Percentiles rank a stretch among this genome's conserved stretches.
Conservation (phyloP, 1,140 invertebrate species). For the Leptinotarsa undecemlineata region DNA sequence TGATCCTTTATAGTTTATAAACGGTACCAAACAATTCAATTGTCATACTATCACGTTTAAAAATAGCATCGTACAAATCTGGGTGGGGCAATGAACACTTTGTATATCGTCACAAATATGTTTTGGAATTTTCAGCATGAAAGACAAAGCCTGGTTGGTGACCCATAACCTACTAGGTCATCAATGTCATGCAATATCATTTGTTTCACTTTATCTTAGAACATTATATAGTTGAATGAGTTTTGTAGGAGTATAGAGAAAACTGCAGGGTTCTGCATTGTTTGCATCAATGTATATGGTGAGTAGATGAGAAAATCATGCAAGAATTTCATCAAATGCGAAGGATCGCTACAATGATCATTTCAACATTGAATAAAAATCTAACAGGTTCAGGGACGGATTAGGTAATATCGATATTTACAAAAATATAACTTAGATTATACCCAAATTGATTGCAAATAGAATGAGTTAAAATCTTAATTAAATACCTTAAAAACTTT, state of each 20-base stretch:
- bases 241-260: background rate
- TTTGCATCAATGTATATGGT: background rate
- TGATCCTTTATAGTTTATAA: no score
- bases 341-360: no score
- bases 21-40: no score
- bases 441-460: no score
- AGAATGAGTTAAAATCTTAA: no score
- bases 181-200: background rate
- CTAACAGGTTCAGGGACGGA: no score
- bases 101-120: background rate
- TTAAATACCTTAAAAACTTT: no score
- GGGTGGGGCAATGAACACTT: background rate
- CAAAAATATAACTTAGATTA: no score
- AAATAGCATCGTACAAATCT: background rate
- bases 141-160: slow-evolving; percentile 12
- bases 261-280: background rate
- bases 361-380: no score
- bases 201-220: slow-evolving; percentile 10
- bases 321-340: no score
- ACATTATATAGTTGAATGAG: slow-evolving; percentile 8
- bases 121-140: background rate
- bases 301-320: no score
- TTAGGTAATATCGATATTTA: no score
- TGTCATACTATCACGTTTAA: background rate
- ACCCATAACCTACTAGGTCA: background rate